Conservation (phyloP, 2,113 vertebrate genomes). For the Arenaria interpres region DNA sequence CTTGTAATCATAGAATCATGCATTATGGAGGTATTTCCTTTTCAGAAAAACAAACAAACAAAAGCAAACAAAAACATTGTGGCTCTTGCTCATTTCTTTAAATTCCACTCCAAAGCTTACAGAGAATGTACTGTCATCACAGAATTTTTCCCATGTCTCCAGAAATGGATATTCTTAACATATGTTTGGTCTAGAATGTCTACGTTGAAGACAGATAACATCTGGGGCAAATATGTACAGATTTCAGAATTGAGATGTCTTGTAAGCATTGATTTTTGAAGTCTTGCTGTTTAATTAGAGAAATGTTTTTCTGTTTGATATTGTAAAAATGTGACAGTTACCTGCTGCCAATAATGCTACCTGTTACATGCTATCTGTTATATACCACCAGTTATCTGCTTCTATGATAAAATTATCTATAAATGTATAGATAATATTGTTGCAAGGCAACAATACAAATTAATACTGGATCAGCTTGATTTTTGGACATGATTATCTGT, state of each 20-base stretch:
- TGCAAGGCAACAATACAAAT: neutral
- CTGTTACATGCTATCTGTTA: neutral
- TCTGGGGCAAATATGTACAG: neutral
- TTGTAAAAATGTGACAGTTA: neutral
- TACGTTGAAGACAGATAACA: neutral
- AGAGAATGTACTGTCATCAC: neutral
- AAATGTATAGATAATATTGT: neutral
- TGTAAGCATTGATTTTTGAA: neutral
- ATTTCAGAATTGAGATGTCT: neutral
- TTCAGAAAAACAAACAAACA: neutral
- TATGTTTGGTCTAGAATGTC: neutral
- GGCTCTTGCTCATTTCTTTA: neutral
- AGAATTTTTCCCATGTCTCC: neutral
- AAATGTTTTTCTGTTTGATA: neutral
- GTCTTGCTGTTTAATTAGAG: neutral
- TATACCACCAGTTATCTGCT: neutral
- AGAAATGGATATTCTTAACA: neutral
- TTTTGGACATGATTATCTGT: neutral
- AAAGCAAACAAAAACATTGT: neutral
- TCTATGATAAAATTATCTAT: neutral
- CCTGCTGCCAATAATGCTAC: neutral
- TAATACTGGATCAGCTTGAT: neutral
- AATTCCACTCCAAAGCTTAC: neutral
- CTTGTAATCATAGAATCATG: neutral
- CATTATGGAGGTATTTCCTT: neutral